Base-by-base conservation (phyloP, 2,888 invertebrate genomes). In the Saturnia japonica region DNA sequence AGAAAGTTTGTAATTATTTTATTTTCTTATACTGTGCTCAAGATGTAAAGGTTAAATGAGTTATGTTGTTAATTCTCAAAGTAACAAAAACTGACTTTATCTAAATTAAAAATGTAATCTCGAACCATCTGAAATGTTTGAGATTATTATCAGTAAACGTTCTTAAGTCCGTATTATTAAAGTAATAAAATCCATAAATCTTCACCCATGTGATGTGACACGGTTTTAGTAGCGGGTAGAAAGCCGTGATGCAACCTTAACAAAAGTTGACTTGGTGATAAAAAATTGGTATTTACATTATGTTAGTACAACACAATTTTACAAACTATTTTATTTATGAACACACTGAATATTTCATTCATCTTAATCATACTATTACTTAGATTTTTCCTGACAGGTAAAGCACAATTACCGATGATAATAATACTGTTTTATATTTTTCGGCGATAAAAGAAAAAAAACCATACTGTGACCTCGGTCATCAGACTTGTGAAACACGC, bases 121-220 rank as follows among this genome's bases (percentile, higher is more conserved):
- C 74, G 73, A 75, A 72, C 69, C 74, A 82, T 81, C 75, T 75
- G 70, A 71, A 74, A 73, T 70, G 77, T 74, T 77, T 77, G 74
- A 79, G 78, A 80, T 83, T 73, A 77, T 77, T 82, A 85, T 84
- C 81, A 73, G 74, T 74, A 76, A 76, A 73, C 76, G 71, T 76
- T 79, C 77, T 77, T 74, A 74, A 75, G 76, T 76, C 47, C 68
- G 74, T 74, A 75, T 81, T 80, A 82, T 76, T 72, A 71, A 70
- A 78, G 79, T 89, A 88, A 88, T 87, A 83, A 86, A 87, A 83
- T 78, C 75, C 76, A 85, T 88, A 84, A 83, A 85, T 88, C 85
- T 86, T 80, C 73, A 75, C 74, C 72, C 70, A 75, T 76, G 72
- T 74, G 74, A 71, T 74, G 75, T 74, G 74, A 77, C 74, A 73